Evolutionary conservation across 2,888 invertebrate species (phyloP), one percentile per base, ranked within the genome.

Genomic region (Tetanocera ferruginea): DNA sequence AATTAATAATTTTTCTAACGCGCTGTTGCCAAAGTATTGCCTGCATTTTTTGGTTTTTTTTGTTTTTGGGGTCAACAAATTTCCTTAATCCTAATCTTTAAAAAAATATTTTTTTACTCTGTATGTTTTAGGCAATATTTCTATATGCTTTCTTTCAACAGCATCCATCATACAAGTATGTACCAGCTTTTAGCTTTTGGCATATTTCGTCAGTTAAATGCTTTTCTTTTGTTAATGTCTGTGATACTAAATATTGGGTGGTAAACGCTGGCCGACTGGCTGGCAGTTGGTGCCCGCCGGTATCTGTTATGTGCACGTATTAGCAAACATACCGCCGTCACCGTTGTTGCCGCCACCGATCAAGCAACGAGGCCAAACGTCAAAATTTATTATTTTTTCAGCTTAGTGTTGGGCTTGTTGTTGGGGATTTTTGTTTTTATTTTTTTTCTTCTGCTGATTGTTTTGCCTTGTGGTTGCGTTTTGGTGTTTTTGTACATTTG

Each of bases 401-500:
- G 5, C n/a, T 31, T 28, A 19, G 51, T 23, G 23, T 70, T 51
- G 52, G 49, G 70, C 11, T 60, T 60, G 23, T 49, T 31, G 5
- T 19, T 25, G 19, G 6, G 49, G 25, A 5, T 51, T 69, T 23
- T 19, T 69, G 55, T 71, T 71, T 6, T 57, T n/a, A 19, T 17
- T 28, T 31, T 19, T 70, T 23, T 62, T 73, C n/a, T 73, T 14
- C 57, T 23, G 5, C 28, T 49, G 49, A 60, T 60, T 60, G 43
- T 28, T n/a, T 25, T 69, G 49, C 31, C 17, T 49, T 43, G 73
- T 49, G 60, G 60, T 19, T 62, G 5, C 71, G 34, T 31, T 64
- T 43, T 72, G 11, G 60, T 25, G 37, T 49, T 75, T 75, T 75
- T 43, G 37, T 66, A 75, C 75, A 25, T 34, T 75, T 75, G 75